Percentiles rank a stretch among this genome's conserved stretches.
Conservation (phyloP, 30 jellyfish, hydroid and myxozoan species). For the Mastigias papua region DNA sequence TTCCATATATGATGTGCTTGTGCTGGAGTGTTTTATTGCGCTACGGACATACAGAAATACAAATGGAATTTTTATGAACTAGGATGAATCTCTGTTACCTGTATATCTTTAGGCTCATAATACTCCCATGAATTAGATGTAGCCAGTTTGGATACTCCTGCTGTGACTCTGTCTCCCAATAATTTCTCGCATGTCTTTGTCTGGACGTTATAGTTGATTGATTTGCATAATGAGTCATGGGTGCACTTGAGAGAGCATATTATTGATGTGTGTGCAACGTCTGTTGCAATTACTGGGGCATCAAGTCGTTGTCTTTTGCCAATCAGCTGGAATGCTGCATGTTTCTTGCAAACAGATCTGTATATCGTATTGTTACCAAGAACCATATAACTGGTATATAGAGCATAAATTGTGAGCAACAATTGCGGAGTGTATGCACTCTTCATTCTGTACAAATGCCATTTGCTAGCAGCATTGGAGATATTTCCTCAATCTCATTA, state of each 20-base stretch:
- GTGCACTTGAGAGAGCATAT: not conserved
- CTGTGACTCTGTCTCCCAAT: not conserved
- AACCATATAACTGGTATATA: not conserved
- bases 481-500: too few relatives aligned
- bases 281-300: not conserved
- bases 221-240: not conserved
- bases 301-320: not conserved
- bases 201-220: not conserved
- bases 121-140: slow-evolving; percentile 6
- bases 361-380: not conserved
- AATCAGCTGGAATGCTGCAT: not conserved
- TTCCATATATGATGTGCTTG: too few relatives aligned
- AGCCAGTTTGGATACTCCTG: not conserved
- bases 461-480: too few relatives aligned
- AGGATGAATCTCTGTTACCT: slow-evolving; percentile 23
- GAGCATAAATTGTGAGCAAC: not conserved
- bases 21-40: too few relatives aligned
- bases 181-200: slow-evolving; percentile 20
- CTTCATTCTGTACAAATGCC: not conserved
- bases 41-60: too few relatives aligned
- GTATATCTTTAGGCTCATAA: slow-evolving; percentile 3
- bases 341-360: slow-evolving; percentile 4
- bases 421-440: not conserved
- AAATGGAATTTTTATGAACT: too few relatives aligned
- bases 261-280: not conserved